These are phyloP conservation scores for Tor tambroides DNA, from an alignment of 2,113 vertebrate genomes.

Conservation along the genomic window DNA sequence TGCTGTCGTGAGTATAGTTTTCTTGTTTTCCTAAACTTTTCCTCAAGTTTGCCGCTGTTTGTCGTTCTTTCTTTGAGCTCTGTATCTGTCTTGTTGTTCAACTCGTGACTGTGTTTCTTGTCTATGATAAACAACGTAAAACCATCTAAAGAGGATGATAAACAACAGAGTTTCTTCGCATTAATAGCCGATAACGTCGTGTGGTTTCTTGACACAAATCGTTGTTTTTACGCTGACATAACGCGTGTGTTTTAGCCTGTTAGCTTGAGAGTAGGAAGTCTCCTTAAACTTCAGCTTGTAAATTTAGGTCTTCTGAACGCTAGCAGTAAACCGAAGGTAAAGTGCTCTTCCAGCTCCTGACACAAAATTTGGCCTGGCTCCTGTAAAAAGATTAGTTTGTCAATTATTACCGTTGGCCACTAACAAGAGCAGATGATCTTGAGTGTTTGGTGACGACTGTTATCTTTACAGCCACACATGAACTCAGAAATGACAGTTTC, in stretches of 20 bases:
- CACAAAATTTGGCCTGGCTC: too few relatives aligned
- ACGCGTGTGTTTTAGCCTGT: slow-evolving; percentile 22
- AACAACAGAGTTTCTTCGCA: neutral
- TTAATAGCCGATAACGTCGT: neutral
- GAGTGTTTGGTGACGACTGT: neutral
- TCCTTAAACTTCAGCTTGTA: neutral
- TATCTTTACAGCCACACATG: neutral
- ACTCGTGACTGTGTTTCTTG: neutral
- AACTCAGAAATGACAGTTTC: neutral
- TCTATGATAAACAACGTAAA: neutral
- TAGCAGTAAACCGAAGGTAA: neutral
- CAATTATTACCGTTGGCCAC: neutral
- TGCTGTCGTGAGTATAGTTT: slow-evolving; percentile 32
- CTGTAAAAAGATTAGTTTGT: neutral
- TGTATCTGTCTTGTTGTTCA: neutral
- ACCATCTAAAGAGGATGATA: neutral
- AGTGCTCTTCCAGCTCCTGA: neutral
- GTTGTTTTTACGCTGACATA: neutral
- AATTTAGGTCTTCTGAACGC: neutral
- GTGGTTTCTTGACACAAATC: neutral
- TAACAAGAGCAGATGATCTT: neutral
- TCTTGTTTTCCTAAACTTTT: slow-evolving; percentile 4
- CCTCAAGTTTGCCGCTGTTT: neutral
- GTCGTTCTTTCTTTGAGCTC: neutral
- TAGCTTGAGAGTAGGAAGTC: slow-evolving; percentile 23